Conservation (phyloP, 1,140 invertebrate species). For the Drosophila ohnishii region DNA sequence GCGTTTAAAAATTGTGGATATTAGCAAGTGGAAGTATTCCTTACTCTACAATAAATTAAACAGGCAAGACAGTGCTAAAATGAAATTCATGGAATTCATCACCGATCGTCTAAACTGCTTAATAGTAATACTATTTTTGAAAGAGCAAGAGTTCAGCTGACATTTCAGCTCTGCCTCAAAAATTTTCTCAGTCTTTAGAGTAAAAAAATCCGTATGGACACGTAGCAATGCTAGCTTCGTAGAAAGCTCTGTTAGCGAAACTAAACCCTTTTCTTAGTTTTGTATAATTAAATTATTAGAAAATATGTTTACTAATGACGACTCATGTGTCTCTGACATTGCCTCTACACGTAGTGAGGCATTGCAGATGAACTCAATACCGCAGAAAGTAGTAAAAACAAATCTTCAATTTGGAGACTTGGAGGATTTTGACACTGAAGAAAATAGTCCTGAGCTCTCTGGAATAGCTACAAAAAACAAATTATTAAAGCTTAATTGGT, state of each 20-base stretch:
- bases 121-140: background rate
- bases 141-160: conserved; percentile 48
- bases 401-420: background rate
- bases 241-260: too few species aligned
- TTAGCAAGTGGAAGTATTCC: background rate
- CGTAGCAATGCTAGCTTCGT: background rate
- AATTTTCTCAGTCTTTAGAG: background rate
- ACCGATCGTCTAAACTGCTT: background rate
- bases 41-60: background rate
- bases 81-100: conserved; percentile 10
- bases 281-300: background rate
- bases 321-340: conserved; percentile 5
- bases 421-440: conserved; percentile 3
- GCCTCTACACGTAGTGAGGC: conserved; percentile 24
- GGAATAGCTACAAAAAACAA: conserved; percentile 67
- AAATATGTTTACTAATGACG: conserved; percentile 40
- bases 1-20: conserved; percentile 21
- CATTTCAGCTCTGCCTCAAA: conserved; percentile 21
- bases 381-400: background rate
- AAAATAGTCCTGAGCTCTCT: conserved; percentile 33
- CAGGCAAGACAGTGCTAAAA: conserved; percentile 17
- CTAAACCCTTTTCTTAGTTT: background rate
- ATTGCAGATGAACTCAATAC: conserved; percentile 46
- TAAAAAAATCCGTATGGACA: background rate
- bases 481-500: conserved; percentile 70